Evolutionary conservation across 30 jellyfish, hydroid and myxozoan species (phyloP).

Genomic region (Aurelia aurita): DNA sequence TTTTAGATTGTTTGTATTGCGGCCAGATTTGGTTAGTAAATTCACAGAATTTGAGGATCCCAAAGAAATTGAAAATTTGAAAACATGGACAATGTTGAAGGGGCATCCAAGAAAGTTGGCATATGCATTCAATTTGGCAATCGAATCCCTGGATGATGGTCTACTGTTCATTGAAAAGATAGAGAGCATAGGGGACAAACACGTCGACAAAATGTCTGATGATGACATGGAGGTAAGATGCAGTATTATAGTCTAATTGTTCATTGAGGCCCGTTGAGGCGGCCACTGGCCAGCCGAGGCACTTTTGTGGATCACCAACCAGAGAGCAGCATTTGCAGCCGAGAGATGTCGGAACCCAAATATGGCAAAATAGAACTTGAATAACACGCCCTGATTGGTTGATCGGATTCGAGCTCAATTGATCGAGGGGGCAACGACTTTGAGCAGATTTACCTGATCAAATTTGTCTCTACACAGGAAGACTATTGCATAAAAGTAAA

Average conservation of each 20-base stretch:
- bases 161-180: conserved; percentile 42
- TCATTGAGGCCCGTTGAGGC: neutral
- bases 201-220: conserved; percentile 41
- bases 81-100: conserved; percentile 3
- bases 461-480: too few relatives aligned
- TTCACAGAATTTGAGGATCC: conserved; percentile 46
- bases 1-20: conserved; percentile 15
- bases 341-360: too few relatives aligned
- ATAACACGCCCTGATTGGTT: too few relatives aligned
- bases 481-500: too few relatives aligned
- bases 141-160: conserved; percentile 51
- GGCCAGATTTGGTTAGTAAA: conserved; percentile 40
- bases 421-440: too few relatives aligned
- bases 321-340: too few relatives aligned
- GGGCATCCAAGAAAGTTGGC: conserved; percentile 57
- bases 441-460: too few relatives aligned
- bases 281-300: too few relatives aligned
- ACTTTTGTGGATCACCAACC: too few relatives aligned
- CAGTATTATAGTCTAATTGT: neutral
- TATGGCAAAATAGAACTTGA: too few relatives aligned
- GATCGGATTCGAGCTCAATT: too few relatives aligned
- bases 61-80: conserved; percentile 33
- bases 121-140: conserved; percentile 53
- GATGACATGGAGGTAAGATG: conserved; percentile 53
- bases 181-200: conserved; percentile 56